phyloP scores from a whole-genome alignment of 2,888 invertebrate genomes.

The Drosophila kuntzei region DNA sequence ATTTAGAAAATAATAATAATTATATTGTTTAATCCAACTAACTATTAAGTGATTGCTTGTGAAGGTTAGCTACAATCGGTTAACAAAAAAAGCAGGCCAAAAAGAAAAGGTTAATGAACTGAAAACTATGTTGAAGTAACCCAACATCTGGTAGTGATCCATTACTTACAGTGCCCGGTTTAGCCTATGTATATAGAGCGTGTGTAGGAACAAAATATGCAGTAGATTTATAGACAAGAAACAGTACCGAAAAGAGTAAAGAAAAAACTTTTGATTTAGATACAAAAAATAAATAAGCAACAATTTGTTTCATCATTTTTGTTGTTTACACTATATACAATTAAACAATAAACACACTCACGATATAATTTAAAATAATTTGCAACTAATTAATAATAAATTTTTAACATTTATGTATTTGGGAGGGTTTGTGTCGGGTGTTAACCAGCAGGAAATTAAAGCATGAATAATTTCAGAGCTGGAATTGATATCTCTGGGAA shows the following conservation, averaged over 20 bases:
- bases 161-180: conserved; percentile 88
- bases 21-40: too few relatives aligned
- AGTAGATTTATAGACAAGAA: conserved; percentile 60
- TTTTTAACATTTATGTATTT: conserved; percentile 24
- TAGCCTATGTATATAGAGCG: conserved; percentile 85
- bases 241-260: conserved; percentile 77
- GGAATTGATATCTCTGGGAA: background rate
- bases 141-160: conserved; percentile 59
- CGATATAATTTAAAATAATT: conserved; percentile 22
- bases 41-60: conserved; percentile 42
- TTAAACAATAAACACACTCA: conserved; percentile 45
- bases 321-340: conserved; percentile 58
- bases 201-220: conserved; percentile 73
- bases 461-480: background rate
- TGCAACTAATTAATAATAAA: conserved; percentile 17
- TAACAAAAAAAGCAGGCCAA: conserved; percentile 47
- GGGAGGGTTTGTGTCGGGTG: conserved; percentile 18
- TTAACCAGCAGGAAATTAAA: conserved; percentile 41
- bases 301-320: conserved; percentile 23
- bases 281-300: conserved; percentile 51
- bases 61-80: conserved; percentile 61
- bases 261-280: conserved; percentile 76
- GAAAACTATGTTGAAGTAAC: conserved; percentile 54
- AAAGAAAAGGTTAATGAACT: conserved; percentile 31
- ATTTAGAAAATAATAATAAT: conserved; percentile 23